Conservation (phyloP, 2,888 invertebrate genomes). For the Tethea ocularis region DNA sequence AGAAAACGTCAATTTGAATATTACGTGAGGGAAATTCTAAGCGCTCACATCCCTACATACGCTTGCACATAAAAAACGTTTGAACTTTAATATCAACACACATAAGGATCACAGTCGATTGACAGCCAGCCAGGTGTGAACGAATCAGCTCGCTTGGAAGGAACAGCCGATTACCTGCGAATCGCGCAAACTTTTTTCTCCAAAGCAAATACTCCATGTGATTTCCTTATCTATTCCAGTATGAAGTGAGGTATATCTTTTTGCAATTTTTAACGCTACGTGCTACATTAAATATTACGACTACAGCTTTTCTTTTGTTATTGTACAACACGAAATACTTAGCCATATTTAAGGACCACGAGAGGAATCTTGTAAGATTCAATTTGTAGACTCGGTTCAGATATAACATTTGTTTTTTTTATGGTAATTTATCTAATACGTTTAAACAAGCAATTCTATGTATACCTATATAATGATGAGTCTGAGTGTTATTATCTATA, state of each 20-base stretch:
- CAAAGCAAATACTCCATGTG: background rate
- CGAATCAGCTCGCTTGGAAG: slow-evolving; percentile 19
- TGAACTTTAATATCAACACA: background rate
- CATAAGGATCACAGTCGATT: slow-evolving; percentile 9
- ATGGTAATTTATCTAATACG: too few relatives aligned
- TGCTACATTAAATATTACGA: background rate
- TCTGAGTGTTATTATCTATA: too few relatives aligned
- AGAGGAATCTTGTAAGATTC: too few relatives aligned
- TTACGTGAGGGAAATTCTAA: background rate
- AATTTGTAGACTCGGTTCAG: too few relatives aligned
- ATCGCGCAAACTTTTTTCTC: background rate
- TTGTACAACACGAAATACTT: too few relatives aligned
- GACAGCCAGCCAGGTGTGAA: slow-evolving; percentile 18
- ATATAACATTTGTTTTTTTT: too few relatives aligned
- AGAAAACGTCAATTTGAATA: background rate
- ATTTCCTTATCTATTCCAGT: slow-evolving; percentile 2
- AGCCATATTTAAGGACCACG: too few relatives aligned
- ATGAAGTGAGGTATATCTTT: background rate
- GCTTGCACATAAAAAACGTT: background rate
- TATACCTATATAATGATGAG: too few relatives aligned
- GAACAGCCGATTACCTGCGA: slow-evolving; percentile 20
- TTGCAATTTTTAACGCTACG: background rate
- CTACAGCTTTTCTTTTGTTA: too few relatives aligned
- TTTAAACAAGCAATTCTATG: too few relatives aligned
- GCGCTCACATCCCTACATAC: background rate